These are phyloP conservation scores for Podarcis lilfordi DNA, from an alignment of 2,797 vertebrate species.

Conservation along the genomic window DNA sequence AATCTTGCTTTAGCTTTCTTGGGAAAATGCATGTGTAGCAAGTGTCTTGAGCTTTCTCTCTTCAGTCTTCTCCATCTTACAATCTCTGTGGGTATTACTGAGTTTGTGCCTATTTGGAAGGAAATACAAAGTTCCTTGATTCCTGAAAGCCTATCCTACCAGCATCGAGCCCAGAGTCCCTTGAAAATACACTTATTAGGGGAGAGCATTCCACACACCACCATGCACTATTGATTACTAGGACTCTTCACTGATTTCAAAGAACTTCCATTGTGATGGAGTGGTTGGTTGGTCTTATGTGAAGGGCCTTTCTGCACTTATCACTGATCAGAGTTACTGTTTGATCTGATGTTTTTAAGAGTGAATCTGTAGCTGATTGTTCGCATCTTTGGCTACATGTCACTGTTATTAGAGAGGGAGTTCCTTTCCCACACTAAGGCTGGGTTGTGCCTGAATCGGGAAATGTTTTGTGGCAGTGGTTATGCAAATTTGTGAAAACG, in stretches of 20 bases:
- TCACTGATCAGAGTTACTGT: no score
- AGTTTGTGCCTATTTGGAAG: neutral
- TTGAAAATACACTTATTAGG: neutral
- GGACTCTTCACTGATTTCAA: neutral
- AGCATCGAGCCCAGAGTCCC: neutral
- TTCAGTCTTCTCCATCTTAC: neutral
- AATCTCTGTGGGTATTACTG: neutral
- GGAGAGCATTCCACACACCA: neutral
- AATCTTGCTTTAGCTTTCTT: slow-evolving; percentile 16
- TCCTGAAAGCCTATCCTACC: neutral
- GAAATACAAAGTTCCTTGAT: neutral
- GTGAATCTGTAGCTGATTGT: no score
- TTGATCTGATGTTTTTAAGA: no score
- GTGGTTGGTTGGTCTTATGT: neutral
- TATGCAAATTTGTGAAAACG: neutral
- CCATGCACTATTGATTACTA: neutral
- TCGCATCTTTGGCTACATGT: no score
- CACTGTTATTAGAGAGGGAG: no score
- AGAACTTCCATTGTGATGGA: neutral
- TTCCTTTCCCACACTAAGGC: no score
- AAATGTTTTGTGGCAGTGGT: no score
- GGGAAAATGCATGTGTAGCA: neutral
- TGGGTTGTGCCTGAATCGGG: no score
- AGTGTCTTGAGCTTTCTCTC: neutral
- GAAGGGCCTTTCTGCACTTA: no score